phyloP scores from a whole-genome alignment of 1,140 invertebrate species.

The Drosophila orena region DNA sequence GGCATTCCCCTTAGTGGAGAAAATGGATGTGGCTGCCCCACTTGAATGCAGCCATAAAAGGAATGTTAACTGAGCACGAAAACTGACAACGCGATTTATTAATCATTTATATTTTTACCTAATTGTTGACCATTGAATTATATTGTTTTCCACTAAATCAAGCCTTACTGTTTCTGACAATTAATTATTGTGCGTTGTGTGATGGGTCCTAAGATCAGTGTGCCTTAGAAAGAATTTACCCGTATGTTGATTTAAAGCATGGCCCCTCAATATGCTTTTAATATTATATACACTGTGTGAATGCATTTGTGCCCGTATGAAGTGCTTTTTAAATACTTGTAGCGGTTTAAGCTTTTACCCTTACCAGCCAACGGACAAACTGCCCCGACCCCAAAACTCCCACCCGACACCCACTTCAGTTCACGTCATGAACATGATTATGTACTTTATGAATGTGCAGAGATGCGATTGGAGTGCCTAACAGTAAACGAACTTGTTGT shows the following conservation, averaged over 20 bases:
- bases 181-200: not conserved
- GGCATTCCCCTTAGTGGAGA: not conserved
- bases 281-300: conserved; percentile 55
- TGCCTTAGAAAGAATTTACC: not conserved
- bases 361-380: conserved; percentile 28
- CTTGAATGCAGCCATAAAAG: not conserved
- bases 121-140: conserved; percentile 3
- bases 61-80: not conserved
- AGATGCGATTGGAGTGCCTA: conserved; percentile 26
- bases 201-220: not conserved
- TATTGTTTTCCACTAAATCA: not conserved
- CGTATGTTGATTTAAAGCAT: conserved; percentile 46
- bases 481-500: conserved; percentile 2
- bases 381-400: conserved; percentile 19
- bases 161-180: too few species aligned
- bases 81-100: not conserved
- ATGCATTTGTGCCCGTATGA: conserved; percentile 41
- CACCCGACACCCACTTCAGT: conserved; percentile 62
- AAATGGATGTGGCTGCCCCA: not conserved
- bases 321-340: conserved; percentile 81
- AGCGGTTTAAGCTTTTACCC: conserved; percentile 77
- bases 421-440: conserved; percentile 81
- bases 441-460: conserved; percentile 81
- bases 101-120: not conserved
- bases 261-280: conserved; percentile 59